Conservation (phyloP, 2,113 vertebrate genomes). For the Phylloscopus whistleri region DNA sequence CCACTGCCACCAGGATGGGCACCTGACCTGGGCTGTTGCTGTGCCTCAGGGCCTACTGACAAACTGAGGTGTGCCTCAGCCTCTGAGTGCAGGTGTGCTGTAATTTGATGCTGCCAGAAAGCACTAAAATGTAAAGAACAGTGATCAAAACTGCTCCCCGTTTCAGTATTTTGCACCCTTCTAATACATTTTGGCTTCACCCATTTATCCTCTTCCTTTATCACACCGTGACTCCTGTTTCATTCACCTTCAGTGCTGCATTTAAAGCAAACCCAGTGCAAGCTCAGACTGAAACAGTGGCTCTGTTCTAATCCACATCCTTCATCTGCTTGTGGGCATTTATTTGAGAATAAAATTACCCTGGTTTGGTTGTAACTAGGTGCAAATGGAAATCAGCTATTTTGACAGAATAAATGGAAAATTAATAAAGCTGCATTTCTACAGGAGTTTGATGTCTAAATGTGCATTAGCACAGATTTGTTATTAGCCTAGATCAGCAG, state of each 20-base stretch:
- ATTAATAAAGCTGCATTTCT: accelerated
- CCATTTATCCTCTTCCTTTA: background rate
- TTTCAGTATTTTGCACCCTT: background rate
- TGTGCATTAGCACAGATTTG: background rate
- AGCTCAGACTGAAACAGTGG: background rate
- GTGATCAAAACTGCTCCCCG: background rate
- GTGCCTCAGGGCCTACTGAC: background rate
- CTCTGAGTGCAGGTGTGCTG: background rate
- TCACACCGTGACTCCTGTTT: background rate
- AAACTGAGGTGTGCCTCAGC: background rate
- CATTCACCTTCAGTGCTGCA: background rate
- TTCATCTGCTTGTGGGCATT: background rate
- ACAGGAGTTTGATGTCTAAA: background rate
- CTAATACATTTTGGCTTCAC: background rate
- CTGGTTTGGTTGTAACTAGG: background rate
- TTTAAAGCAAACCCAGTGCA: background rate
- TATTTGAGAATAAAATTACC: background rate
- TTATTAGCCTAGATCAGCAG: background rate
- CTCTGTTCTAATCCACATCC: background rate
- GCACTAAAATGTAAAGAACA: background rate
- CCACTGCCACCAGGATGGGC: background rate
- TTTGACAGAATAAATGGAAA: background rate
- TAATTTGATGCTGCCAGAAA: background rate
- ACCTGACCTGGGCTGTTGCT: background rate
- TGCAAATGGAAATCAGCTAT: background rate